Conservation (phyloP, 2,888 invertebrate species). For the Ophion obscuratus region DNA sequence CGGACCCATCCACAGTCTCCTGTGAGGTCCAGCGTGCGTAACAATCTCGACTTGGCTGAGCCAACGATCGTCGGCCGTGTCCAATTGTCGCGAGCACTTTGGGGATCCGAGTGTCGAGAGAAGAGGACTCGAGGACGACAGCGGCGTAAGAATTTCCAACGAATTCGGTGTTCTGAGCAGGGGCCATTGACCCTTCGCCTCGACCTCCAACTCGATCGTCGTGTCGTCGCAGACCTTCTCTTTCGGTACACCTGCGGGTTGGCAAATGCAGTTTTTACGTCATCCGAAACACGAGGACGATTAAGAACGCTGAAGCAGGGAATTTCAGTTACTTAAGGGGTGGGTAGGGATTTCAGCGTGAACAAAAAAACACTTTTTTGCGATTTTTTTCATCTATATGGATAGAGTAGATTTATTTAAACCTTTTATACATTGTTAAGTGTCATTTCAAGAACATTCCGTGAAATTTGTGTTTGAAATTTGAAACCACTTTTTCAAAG, state of each 20-base stretch:
- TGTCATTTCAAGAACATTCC: too few species aligned
- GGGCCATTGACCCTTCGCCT: slow-evolving; percentile 95
- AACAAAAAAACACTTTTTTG: too few species aligned
- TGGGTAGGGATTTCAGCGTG: too few species aligned
- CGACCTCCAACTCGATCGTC: slow-evolving; percentile 93
- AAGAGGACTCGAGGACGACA: slow-evolving; percentile 89
- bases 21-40: slow-evolving; percentile 98
- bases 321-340: too few species aligned
- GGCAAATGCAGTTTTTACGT: neutral
- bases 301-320: too few species aligned
- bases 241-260: slow-evolving; percentile 88
- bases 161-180: slow-evolving; percentile 88
- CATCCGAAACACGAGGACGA: too few species aligned
- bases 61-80: slow-evolving; percentile 91
- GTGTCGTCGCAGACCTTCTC: slow-evolving; percentile 95
- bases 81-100: slow-evolving; percentile 75
- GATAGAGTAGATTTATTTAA: too few species aligned
- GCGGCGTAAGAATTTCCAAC: slow-evolving; percentile 91
- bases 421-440: too few species aligned
- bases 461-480: too few species aligned
- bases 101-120: slow-evolving; percentile 81
- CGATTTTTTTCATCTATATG: too few species aligned
- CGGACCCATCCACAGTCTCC: slow-evolving; percentile 99
- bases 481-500: too few species aligned
- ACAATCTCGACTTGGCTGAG: slow-evolving; percentile 98